These are phyloP conservation scores for Gnathonemus echidnorhynchus DNA, from an alignment of 2,113 vertebrate genomes.

Conservation along the genomic window DNA sequence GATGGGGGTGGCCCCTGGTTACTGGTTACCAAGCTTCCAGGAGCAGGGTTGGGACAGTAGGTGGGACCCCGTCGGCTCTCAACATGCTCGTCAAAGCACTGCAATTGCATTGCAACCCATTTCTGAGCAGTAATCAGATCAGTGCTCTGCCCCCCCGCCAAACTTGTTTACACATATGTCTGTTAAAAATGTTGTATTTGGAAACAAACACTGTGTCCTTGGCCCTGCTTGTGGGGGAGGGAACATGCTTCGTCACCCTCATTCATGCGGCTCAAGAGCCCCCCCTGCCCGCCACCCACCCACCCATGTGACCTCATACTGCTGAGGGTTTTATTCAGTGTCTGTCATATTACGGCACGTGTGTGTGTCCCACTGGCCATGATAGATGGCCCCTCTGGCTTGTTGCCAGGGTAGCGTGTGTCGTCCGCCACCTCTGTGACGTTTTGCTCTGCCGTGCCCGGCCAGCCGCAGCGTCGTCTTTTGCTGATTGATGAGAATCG, in stretches of 20 bases:
- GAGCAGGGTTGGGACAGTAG: background rate
- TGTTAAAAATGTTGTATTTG: background rate
- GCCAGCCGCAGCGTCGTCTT: background rate
- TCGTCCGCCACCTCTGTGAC: background rate
- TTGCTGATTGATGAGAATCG: background rate
- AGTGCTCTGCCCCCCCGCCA: background rate
- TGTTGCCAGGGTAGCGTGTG: background rate
- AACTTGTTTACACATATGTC: background rate
- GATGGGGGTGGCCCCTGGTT: background rate
- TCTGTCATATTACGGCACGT: too few relatives aligned
- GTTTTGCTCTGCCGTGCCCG: background rate
- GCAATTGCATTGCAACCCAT: background rate
- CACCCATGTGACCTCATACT: background rate
- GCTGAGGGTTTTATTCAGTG: background rate
- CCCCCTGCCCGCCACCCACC: background rate
- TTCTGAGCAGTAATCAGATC: background rate
- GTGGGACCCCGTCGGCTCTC: background rate
- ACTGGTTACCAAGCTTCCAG: too few relatives aligned
- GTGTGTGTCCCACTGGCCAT: background rate
- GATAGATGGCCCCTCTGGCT: background rate
- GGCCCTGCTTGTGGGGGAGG: background rate
- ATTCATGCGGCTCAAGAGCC: conserved; percentile 34
- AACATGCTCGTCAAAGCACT: background rate
- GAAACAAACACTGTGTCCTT: background rate
- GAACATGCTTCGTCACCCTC: background rate